Evolutionary conservation across 2,888 invertebrate species (phyloP).

Genomic region (Lutraria lutraria): DNA sequence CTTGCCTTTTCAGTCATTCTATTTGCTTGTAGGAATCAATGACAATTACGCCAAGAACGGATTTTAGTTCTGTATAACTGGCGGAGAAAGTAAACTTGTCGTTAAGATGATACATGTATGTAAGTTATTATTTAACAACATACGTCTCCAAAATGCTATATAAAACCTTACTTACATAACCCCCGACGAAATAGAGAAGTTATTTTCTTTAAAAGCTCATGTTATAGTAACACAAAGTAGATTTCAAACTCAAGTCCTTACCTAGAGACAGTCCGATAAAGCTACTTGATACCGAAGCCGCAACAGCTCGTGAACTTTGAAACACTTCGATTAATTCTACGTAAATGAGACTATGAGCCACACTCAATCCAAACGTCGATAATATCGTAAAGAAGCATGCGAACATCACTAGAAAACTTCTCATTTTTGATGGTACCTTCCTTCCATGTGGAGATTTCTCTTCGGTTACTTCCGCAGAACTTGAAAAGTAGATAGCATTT

Average conservation of each 20-base stretch:
- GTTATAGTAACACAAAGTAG: not conserved
- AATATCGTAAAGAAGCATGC: conserved; percentile 51
- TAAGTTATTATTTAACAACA: too few relatives aligned
- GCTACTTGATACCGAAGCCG: conserved; percentile 55
- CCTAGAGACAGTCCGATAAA: conserved; percentile 54
- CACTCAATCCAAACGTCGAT: conserved; percentile 39
- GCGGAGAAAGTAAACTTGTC: too few relatives aligned
- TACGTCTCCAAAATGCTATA: too few relatives aligned
- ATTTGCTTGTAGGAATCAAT: too few relatives aligned
- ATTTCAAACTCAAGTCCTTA: conserved; percentile 3
- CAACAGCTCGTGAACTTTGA: conserved; percentile 50
- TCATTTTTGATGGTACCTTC: not conserved
- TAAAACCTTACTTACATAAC: too few relatives aligned
- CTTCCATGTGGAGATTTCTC: not conserved
- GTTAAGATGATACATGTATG: too few relatives aligned
- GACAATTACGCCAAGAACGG: too few relatives aligned
- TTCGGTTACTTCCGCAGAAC: not conserved
- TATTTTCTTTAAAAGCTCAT: too few relatives aligned
- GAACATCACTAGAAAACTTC: conserved; percentile 45
- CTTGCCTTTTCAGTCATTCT: too few relatives aligned
- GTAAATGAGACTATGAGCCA: conserved; percentile 57
- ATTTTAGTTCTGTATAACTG: too few relatives aligned
- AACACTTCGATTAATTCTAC: conserved; percentile 56
- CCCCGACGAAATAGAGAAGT: too few relatives aligned
- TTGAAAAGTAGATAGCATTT: not conserved